phyloP scores from a whole-genome alignment of 2,797 vertebrate genomes.

The Momotus momota region DNA sequence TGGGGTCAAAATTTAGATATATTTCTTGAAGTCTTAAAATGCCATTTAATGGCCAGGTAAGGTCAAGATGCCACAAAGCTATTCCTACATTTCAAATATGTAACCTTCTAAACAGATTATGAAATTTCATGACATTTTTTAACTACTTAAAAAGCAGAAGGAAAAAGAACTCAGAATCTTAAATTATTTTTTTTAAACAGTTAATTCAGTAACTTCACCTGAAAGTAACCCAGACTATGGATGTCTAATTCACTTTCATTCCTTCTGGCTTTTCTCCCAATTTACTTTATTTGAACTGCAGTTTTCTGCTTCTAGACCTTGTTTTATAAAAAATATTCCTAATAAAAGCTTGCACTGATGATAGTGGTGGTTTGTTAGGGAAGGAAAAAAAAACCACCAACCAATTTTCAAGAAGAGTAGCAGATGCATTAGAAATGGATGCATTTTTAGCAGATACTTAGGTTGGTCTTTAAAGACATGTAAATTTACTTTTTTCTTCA shows the following conservation, averaged over 20 bases:
- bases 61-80: not conserved
- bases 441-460: slow-evolving; percentile 28
- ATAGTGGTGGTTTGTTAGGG: not conserved
- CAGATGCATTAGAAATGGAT: not conserved
- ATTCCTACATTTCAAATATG: not conserved
- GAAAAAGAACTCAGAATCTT: not conserved
- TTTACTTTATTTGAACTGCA: not conserved
- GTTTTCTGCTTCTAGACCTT: not conserved
- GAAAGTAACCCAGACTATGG: not conserved
- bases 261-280: not conserved
- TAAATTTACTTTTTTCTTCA: not conserved
- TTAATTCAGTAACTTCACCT: not conserved
- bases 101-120: not conserved
- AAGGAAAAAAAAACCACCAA: not conserved
- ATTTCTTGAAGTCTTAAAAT: not conserved
- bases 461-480: not conserved
- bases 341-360: not conserved
- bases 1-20: not conserved
- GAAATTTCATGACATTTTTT: not conserved
- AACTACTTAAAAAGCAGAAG: not conserved
- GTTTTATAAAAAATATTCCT: not conserved
- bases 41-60: not conserved
- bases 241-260: not conserved
- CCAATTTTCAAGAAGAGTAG: not conserved
- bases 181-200: not conserved